These are phyloP conservation scores for Caenorhabditis sp. DNA, from an alignment of 2,888 invertebrate genomes.

Conservation along the genomic window DNA sequence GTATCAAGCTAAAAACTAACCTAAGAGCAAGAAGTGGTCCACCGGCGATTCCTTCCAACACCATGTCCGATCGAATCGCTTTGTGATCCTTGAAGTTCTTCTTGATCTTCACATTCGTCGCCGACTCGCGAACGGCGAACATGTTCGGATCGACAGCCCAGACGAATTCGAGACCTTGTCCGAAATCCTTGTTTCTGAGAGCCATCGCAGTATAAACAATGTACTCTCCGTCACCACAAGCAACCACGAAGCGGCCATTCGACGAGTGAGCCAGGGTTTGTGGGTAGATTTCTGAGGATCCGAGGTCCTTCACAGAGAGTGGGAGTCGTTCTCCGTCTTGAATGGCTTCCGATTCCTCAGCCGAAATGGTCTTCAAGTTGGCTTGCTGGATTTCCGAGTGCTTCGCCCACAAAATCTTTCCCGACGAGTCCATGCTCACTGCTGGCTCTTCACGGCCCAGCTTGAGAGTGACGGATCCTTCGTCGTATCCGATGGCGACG, in stretches of 20 bases:
- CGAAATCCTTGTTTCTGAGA: conserved; percentile 97
- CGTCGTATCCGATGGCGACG: conserved; percentile 96
- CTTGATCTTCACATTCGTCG: conserved; percentile 93
- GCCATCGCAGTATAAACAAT: conserved; percentile 99
- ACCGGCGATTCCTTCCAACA: conserved; percentile 89
- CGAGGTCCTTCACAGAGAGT: conserved; percentile 97
- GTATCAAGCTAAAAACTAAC: conserved; percentile 14
- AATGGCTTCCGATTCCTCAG: conserved; percentile 75
- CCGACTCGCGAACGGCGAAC: conserved; percentile 90
- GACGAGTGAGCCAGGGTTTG: conserved; percentile 99
- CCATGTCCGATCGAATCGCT: conserved; percentile 94
- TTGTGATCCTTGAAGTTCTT: conserved; percentile 92
- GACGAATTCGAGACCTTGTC: conserved; percentile 93
- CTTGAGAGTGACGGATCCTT: conserved; percentile 95
- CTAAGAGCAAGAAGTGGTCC: conserved; percentile 89
- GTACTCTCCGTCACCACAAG: conserved; percentile 99
- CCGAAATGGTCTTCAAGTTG: conserved; percentile 82
- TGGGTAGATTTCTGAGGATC: conserved; percentile 98
- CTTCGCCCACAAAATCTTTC: conserved; percentile 99
- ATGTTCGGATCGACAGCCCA: conserved; percentile 98
- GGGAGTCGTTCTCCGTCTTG: conserved; percentile 93
- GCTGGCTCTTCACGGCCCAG: conserved; percentile 98
- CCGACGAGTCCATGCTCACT: conserved; percentile 96
- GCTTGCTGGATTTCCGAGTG: conserved; percentile 96
- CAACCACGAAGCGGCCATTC: conserved; percentile 92